A percentile compares a stretch with the other conserved stretches of the same genome.
Evolutionary conservation across 2,113 vertebrate genomes (phyloP).

Genomic region (Pluvialis apricaria): DNA sequence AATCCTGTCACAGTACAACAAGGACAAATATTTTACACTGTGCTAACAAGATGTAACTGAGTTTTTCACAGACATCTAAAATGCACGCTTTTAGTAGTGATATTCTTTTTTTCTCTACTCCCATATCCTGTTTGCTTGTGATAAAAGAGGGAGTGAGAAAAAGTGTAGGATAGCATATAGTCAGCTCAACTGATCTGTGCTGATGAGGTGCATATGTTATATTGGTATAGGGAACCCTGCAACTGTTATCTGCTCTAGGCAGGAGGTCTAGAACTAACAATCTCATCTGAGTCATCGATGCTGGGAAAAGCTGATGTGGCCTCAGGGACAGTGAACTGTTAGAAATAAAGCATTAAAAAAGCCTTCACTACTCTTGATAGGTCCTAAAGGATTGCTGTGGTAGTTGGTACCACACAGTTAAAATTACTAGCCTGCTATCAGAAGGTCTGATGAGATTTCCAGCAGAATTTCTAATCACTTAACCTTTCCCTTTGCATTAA

Average conservation of each 20-base stretch:
- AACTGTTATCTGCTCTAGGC: slow-evolving; percentile 20
- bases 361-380: background rate
- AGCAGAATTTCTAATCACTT: slow-evolving; percentile 25
- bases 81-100: background rate
- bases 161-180: background rate
- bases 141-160: background rate
- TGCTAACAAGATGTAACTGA: slow-evolving; percentile 8
- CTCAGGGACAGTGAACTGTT: slow-evolving; percentile 7
- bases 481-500: slow-evolving; percentile 30
- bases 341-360: slow-evolving; percentile 7
- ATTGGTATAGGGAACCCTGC: background rate
- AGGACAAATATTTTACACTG: slow-evolving; percentile 17
- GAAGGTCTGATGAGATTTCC: background rate
- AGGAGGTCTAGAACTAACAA: slow-evolving; percentile 18
- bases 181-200: background rate
- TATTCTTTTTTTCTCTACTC: background rate
- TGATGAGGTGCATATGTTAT: background rate
- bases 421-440: background rate
- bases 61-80: background rate
- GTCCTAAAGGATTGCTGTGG: slow-evolving; percentile 2
- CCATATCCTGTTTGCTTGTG: background rate
- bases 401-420: background rate
- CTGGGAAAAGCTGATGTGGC: background rate
- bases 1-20: background rate
- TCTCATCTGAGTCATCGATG: slow-evolving; percentile 8